Evolutionary conservation across 1,140 invertebrate species (phyloP), one percentile per base, ranked within the genome.

Genomic region (Brachionus plicatilis): DNA sequence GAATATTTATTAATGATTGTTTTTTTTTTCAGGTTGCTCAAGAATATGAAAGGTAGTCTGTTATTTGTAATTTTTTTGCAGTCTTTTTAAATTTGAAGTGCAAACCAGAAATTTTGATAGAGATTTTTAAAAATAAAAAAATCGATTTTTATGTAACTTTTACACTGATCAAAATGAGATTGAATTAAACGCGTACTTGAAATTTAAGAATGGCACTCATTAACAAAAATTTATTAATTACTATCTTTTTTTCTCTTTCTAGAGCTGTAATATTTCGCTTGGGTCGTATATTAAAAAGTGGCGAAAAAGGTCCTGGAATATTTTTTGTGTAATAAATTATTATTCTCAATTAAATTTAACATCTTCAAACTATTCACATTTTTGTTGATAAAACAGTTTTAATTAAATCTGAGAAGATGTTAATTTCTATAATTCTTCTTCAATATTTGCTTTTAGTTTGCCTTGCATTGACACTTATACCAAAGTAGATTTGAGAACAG

Each of bases 401-500:
- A 43, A 29, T 47, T 41, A 33, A 41, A 17, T 9, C 6, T n/a
- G 7, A 20, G n/a, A n/a, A 17, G 33, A 50, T 27, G 14, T 20
- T 50, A 11, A 43, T 29, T 11, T 43, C 43, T 33, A 43, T 11
- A 78, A 50, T 50, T n/a, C 29, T 47, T 50, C 0, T 53, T 65
- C 7, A 70, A 85, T 17, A 37, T 37, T 41, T 12, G 12, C 41
- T 72, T 84, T 80, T 60, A 72, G 86, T 37, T 43, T 86, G 9
- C 85, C 85, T 9, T 86, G 68, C 24, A 93, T 97, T 84, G 95
- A 97, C 87, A 94, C 93, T 37, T 96, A 95, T 87, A 93, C 93
- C 56, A 95, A 94, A 88, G 94, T 92, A 41, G 95, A 97, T 88
- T 89, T 96, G 68, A 91, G 95, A 83, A 91, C 91, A n/a, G 90